phyloP scores from a whole-genome alignment of 2,113 vertebrate genomes.

The Riparia riparia region DNA sequence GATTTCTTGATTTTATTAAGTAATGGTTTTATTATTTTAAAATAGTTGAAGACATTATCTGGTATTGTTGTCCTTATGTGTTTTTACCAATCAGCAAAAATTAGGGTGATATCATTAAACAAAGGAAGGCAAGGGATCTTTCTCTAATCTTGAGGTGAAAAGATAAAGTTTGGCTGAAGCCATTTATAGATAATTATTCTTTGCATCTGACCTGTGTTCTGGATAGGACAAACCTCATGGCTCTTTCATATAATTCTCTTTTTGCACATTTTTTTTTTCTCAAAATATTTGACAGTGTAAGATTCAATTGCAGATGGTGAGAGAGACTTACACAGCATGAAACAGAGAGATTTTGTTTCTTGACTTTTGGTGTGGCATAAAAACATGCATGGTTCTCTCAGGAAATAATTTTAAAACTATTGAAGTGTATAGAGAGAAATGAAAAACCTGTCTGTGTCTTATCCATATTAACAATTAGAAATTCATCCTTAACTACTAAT shows the following conservation, averaged over 20 bases:
- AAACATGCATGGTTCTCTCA: not conserved
- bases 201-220: not conserved
- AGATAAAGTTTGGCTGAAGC: not conserved
- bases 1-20: not conserved
- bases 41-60: not conserved
- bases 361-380: not conserved
- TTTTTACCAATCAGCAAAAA: not conserved
- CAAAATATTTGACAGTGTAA: not conserved
- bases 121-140: accelerated
- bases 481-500: not conserved
- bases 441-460: accelerated
- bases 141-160: not conserved
- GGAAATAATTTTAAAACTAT: not conserved
- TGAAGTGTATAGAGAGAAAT: not conserved
- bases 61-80: not conserved
- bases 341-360: not conserved
- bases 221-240: accelerated
- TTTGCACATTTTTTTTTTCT: not conserved
- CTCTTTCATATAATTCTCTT: not conserved
- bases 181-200: not conserved
- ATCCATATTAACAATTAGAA: not conserved
- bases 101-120: not conserved
- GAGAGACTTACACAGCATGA: not conserved
- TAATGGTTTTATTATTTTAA: not conserved
- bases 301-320: not conserved